Base-by-base conservation (phyloP, 2,888 invertebrate species). In the Standfussiana lucernea region DNA sequence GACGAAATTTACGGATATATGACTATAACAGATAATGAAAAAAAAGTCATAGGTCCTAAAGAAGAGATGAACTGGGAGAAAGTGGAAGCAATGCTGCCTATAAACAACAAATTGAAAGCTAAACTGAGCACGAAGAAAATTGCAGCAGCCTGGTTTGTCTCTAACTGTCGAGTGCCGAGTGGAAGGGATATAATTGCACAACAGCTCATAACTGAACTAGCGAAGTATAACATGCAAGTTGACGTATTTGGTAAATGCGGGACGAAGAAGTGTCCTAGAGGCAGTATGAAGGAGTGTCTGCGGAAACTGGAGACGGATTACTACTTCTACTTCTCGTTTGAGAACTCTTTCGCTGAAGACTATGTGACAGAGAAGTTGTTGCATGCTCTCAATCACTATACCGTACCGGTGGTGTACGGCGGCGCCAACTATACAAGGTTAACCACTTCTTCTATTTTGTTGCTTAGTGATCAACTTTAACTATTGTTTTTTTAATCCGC, bases 321-420 rank as follows among this genome's bases (percentile, higher is more conserved):
- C 82, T 94, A 92, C 80, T 95, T 95, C 75, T 95, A 94, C 85
- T 89, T 95, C 15, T 89, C 95, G 0, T 93, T 95, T 71, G 95
- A 95, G 80, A 95, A 95, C 79, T 92, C 95, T 0, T 90, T 93
- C 13, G 89, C 89, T 47, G 90, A 91, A 72, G 95, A 95, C 82
- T 95, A 95, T 68, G 95, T 95, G 1, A 95, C 95, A 5, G 95
- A 95, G 82, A 95, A 95, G 81, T 69, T 95, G 73, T 79, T 95
- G 35, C 80, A 89, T 53, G 91, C 92, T 2, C 88, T 95, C 53
- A 86, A 92, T 45, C 88, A 94, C 80, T 89, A 92, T 59, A 89
- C 93, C 0, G 87, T 95, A 4, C 95, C 95, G 3, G 89, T 95
- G 47, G 95, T 95, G 0, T 95, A 89, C 72, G 95, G 95, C 6